Evolutionary conservation across 2,888 invertebrate genomes (phyloP), one percentile per base, ranked within the genome.

Genomic region (Macrophya alboannulata): DNA sequence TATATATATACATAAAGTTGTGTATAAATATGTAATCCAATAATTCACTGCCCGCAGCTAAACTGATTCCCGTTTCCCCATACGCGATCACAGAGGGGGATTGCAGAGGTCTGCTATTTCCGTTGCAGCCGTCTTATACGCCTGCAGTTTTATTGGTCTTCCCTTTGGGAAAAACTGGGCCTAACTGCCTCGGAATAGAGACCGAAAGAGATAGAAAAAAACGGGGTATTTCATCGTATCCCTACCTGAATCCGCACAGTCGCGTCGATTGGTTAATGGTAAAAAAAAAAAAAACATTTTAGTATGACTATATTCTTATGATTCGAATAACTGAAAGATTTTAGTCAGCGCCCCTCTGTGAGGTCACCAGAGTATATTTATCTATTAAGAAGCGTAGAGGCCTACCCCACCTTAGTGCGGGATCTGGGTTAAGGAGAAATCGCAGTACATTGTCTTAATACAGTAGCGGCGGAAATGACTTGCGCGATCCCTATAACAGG

Each of bases 341-440:
- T 81, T 81, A 37, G 81, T 81, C 62, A 4, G 81, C 81, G 81
- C 62, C 68, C 81, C 81, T 31, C 51, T 62, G 81, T 81, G 59
- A 81, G 81, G 81, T 81, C 81, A 81, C 62, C 81, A 62, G 15
- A 59, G 81, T 81, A 81, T 81, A 81, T 81, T 81, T 81, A 81
- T 81, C 81, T 62, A 43, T 81, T 62, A 62, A 59, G 55, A 37
- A 51, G 45, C 31, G 5, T 62, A n/a, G 59, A 62, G 62, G 40
- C 81, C 62, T 62, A 81, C 81, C 81, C 62, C 81, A 62, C 81
- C 62, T 43, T 12, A 62, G 21, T 15, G 6, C 40, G 81, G 55
- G 59, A 81, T 81, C 81, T 81, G 62, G 81, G 81, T 81, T 81
- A 81, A 81, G 81, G 81, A 62, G 21, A 43, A 81, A 81, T 62